Percentiles rank a stretch among this genome's conserved stretches.
phyloP scores from a whole-genome alignment of 1,140 invertebrate genomes.

The Panagrolaimus sp. region DNA sequence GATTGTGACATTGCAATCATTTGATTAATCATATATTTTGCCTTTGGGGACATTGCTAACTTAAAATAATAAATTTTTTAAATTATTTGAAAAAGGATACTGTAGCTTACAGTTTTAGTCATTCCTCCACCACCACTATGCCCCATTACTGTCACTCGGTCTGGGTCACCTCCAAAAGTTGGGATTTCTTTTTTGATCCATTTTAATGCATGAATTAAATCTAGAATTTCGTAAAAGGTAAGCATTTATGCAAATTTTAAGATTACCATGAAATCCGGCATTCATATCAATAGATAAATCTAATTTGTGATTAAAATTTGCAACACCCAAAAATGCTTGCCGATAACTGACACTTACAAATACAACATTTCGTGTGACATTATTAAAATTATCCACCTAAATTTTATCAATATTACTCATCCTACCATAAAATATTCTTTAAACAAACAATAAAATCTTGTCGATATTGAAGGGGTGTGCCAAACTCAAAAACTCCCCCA shows the following conservation, averaged over 20 bases:
- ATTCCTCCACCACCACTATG: not conserved
- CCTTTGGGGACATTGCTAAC: not conserved
- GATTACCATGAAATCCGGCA: conserved; percentile 13
- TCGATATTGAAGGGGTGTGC: not conserved
- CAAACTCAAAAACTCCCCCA: conserved; percentile 9
- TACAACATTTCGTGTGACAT: conserved; percentile 7
- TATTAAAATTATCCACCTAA: conserved; percentile 12
- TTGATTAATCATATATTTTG: not conserved
- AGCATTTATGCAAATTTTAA: too few relatives aligned
- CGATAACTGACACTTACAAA: conserved; percentile 9
- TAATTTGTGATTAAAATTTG: conserved; percentile 14
- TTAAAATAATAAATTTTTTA: not conserved
- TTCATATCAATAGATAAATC: conserved; percentile 14
- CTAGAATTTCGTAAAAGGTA: too few relatives aligned
- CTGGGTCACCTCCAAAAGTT: conserved; percentile 1
- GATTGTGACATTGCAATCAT: not conserved
- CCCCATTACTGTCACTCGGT: not conserved
- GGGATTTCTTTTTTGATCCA: conserved; percentile 17
- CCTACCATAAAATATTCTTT: not conserved
- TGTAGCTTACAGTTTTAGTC: not conserved
- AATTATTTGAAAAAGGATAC: not conserved
- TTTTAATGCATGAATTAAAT: not conserved
- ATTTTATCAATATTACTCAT: not conserved
- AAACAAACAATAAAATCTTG: not conserved
- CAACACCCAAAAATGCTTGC: conserved; percentile 2